phyloP scores from a whole-genome alignment of 2,113 vertebrate species.

The Heterotis niloticus region DNA sequence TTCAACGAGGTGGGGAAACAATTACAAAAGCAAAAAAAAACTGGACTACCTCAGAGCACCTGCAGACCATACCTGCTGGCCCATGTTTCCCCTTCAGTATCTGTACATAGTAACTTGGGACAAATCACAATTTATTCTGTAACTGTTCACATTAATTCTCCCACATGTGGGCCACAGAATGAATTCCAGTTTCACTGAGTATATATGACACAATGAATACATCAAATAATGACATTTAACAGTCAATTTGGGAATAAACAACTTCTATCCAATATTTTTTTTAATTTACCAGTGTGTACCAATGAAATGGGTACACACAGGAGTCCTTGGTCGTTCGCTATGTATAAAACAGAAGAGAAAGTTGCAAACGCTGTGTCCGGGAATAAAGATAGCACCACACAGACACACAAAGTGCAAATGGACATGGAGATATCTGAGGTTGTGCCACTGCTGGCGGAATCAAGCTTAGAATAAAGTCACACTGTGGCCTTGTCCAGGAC shows the following conservation, averaged over 20 bases:
- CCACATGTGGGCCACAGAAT: neutral
- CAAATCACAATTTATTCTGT: no score
- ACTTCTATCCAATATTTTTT: neutral
- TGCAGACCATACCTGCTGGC: neutral
- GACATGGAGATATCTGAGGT: neutral
- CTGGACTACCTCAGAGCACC: no score
- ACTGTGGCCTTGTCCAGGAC: neutral
- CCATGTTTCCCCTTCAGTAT: no score
- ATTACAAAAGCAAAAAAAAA: no score
- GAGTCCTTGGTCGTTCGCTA: neutral
- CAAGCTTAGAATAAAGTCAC: neutral
- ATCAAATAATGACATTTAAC: neutral
- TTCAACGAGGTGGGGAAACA: no score
- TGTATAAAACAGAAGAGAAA: neutral
- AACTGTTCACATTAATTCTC: neutral
- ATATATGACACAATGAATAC: neutral
- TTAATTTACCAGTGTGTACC: no score
- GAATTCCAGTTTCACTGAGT: neutral
- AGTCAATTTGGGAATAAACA: neutral
- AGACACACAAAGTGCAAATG: neutral
- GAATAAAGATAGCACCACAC: neutral
- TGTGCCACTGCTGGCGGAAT: neutral
- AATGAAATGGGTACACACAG: neutral
- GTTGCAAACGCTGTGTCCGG: neutral
- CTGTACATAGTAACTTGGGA: no score